These are phyloP conservation scores for Ligdia adustata DNA, from an alignment of 2,888 invertebrate species.

Conservation along the genomic window DNA sequence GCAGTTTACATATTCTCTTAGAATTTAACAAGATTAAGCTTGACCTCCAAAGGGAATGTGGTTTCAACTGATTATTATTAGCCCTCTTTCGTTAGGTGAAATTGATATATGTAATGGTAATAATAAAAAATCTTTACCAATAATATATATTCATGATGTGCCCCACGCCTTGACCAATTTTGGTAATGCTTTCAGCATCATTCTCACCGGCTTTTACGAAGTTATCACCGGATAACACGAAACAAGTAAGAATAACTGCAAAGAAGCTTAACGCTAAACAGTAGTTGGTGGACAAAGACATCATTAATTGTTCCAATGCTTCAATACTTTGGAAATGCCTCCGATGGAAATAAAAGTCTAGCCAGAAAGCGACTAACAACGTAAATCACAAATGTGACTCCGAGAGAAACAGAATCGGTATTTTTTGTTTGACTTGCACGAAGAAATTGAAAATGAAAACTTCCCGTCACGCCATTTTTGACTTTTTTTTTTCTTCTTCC, in stretches of 20 bases:
- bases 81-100: too few relatives aligned
- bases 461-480: too few relatives aligned
- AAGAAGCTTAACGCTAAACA: conserved; percentile 56
- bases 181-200: conserved; percentile 85
- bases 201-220: conserved; percentile 80
- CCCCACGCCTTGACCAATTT: conserved; percentile 82
- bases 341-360: conserved; percentile 24
- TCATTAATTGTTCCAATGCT: conserved; percentile 35
- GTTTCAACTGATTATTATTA: background rate
- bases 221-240: conserved; percentile 60
- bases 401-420: too few relatives aligned
- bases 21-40: conserved; percentile 2
- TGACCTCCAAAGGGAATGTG: conserved; percentile 1
- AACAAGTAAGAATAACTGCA: conserved; percentile 59
- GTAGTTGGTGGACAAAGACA: conserved; percentile 60
- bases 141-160: conserved; percentile 91
- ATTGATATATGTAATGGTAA: too few relatives aligned
- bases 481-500: too few relatives aligned
- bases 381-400: too few relatives aligned
- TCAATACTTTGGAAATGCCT: background rate
- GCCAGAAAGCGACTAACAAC: too few relatives aligned
- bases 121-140: conserved; percentile 85
- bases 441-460: too few relatives aligned
- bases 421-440: too few relatives aligned
- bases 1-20: too few relatives aligned